These are phyloP conservation scores for Sterna hirundo DNA, from an alignment of 2,113 vertebrate species.

Conservation along the genomic window DNA sequence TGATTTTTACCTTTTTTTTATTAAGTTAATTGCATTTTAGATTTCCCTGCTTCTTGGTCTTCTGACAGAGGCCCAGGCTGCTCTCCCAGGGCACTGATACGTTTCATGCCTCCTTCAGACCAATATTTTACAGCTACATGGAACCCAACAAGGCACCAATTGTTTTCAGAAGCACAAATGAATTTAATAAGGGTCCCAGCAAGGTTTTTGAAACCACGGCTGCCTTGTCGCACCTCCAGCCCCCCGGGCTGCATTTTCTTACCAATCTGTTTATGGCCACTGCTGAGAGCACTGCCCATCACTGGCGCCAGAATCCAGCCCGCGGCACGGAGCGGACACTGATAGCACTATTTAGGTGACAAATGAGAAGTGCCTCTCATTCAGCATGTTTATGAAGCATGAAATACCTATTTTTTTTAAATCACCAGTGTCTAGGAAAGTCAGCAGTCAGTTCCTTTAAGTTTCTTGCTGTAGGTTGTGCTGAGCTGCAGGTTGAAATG, in stretches of 20 bases:
- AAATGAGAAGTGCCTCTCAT: not conserved
- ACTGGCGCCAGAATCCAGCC: not conserved
- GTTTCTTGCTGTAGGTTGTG: not conserved
- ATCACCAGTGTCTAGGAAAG: not conserved
- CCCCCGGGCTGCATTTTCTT: not conserved
- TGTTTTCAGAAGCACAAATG: not conserved
- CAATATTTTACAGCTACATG: not conserved
- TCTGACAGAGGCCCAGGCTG: not conserved
- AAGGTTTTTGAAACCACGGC: not conserved
- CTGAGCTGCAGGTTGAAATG: not conserved
- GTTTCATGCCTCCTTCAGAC: not conserved
- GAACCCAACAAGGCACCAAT: not conserved
- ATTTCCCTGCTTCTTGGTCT: not conserved
- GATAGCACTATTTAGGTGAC: not conserved
- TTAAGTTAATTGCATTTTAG: not conserved
- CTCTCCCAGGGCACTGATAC: not conserved
- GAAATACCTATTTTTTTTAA: not conserved
- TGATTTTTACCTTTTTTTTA: not conserved
- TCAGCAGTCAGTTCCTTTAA: fast-evolving
- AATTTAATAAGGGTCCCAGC: not conserved
- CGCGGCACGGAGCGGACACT: not conserved
- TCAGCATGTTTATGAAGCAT: not conserved
- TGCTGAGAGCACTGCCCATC: not conserved
- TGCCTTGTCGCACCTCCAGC: not conserved
- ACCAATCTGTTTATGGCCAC: not conserved